These are phyloP conservation scores for Argopecten irradians DNA, from an alignment of 1,140 invertebrate species.

Conservation along the genomic window DNA sequence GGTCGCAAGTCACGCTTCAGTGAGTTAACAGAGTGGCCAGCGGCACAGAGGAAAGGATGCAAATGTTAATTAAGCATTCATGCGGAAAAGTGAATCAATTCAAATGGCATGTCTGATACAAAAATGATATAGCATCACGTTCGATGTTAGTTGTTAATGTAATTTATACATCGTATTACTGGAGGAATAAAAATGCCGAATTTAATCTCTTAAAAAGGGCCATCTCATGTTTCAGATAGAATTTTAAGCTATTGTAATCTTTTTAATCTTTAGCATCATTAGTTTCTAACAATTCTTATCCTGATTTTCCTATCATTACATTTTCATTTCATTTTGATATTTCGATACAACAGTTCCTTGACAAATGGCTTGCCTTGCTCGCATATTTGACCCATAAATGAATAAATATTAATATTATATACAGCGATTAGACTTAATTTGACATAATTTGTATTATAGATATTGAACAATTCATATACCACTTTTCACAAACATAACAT, in stretches of 20 bases:
- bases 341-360: background rate
- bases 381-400: no score
- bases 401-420: no score
- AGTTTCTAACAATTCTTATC: background rate
- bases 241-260: background rate
- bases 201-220: background rate
- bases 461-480: no score
- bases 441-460: no score
- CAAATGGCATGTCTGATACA: background rate
- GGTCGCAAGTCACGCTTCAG: background rate
- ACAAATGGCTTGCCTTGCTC: background rate
- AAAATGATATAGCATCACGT: background rate
- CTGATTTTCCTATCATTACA: background rate
- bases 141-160: background rate
- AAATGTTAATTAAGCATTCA: background rate
- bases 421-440: no score
- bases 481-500: no score
- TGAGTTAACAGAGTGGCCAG: background rate
- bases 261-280: background rate
- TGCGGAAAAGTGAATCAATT: constrained; percentile 22
- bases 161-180: background rate
- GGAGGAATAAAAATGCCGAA: background rate
- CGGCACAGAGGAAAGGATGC: background rate
- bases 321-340: background rate
- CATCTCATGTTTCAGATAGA: background rate